phyloP scores from a whole-genome alignment of 2,113 vertebrate species.

The Pteropus alecto region DNA sequence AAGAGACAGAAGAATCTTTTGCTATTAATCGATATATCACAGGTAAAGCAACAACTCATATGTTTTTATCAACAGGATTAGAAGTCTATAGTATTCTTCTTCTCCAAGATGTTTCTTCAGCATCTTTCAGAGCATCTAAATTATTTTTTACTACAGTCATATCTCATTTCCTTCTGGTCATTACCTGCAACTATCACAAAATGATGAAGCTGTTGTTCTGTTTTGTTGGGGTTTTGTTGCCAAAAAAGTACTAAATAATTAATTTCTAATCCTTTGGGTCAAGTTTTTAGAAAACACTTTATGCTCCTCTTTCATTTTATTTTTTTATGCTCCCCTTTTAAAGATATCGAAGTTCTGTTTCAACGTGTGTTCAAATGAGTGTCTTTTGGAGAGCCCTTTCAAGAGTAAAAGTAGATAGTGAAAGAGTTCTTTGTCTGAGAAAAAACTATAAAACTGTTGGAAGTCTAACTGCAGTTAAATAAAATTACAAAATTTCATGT shows the following conservation, averaged over 20 bases:
- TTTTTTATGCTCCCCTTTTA: neutral
- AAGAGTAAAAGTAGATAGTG: slow-evolving; percentile 41
- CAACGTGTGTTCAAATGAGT: neutral
- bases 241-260: slow-evolving; percentile 24
- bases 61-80: neutral
- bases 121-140: neutral
- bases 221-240: neutral
- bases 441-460: neutral
- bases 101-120: neutral
- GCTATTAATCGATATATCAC: neutral
- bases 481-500: neutral
- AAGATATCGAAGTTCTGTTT: neutral
- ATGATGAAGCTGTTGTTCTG: neutral
- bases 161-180: neutral
- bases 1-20: neutral
- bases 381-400: neutral
- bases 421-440: neutral
- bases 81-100: neutral
- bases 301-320: neutral
- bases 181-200: neutral
- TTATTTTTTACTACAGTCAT: neutral
- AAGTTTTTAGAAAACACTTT: neutral
- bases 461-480: neutral
- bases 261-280: neutral
- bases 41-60: neutral